Base-by-base conservation (phyloP, 2,888 invertebrate genomes). In the Diadegma fenestrale region DNA sequence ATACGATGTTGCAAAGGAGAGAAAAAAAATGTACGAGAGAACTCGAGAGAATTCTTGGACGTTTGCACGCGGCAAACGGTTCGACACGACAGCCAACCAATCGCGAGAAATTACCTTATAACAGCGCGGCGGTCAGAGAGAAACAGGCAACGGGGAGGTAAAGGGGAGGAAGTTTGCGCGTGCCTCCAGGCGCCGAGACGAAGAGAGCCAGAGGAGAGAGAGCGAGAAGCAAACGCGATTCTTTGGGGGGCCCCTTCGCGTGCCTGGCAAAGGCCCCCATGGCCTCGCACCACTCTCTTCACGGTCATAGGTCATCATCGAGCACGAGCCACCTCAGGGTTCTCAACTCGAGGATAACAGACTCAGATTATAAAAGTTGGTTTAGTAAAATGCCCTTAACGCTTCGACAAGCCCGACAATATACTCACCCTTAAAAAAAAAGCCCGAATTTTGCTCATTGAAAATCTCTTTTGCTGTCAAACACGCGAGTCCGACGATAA, bases 231-330 rank as follows among this genome's bases (percentile, higher is more conserved):
- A 82, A 80, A 86, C n/a, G n/a, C n/a, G 71, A 79, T 73, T 85
- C 72, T 76, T 82, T 68, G 85, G 82, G 66, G 68, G 71, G 80
- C 43, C 73, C 82, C 89, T 90, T 93, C 93, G 93, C 92, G 93
- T 93, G 93, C 92, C 92, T 91, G 87, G 89, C 90, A 80, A 61
- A 82, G 64, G 63, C 41, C 85, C 80, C 90, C 82, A 82, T 91
- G 91, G 90, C 90, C 91, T 91, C 91, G 92, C 90, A 90, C 91
- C 90, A 89, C 89, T 91, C 89, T 91, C 90, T 90, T 92, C 89
- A 91, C 90, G 93, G 93, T 93, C 93, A 93, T 91, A 93, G 93
- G 93, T 93, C 93, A 91, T 89, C 89, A 88, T 90, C 90, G 91
- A 93, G 92, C 93, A 93, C 93, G 93, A 93, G 93, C 93, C 93